phyloP scores from a whole-genome alignment of 1,140 invertebrate species.

The Diabrotica virgifera region DNA sequence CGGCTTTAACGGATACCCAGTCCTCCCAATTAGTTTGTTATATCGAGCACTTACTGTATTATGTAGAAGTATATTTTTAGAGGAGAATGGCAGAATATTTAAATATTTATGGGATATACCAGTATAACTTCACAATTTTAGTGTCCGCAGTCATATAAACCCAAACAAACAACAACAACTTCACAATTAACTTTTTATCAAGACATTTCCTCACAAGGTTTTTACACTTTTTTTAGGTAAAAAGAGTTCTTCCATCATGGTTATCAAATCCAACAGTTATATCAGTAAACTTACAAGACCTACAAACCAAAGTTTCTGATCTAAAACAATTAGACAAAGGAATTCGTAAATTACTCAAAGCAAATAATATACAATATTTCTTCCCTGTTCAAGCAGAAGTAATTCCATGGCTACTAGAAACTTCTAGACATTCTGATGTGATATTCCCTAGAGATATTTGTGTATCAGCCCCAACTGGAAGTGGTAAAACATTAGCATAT shows the following conservation, averaged over 20 bases:
- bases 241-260: conserved; percentile 81
- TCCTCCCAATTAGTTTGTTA: no score
- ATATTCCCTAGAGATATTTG: conserved; percentile 86
- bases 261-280: conserved; percentile 76
- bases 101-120: no score
- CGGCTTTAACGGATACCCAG: no score
- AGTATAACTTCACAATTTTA: no score
- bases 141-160: no score
- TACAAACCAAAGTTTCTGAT: conserved; percentile 58
- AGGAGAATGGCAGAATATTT: no score
- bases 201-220: conserved; percentile 3
- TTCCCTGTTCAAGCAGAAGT: conserved; percentile 87
- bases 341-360: conserved; percentile 63
- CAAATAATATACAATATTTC: conserved; percentile 73
- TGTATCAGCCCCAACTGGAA: conserved; percentile 95
- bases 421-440: conserved; percentile 51
- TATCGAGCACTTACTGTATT: no score
- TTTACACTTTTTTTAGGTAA: conserved; percentile 32
- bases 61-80: no score
- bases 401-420: conserved; percentile 72
- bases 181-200: no score
- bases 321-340: conserved; percentile 59
- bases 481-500: conserved; percentile 95
- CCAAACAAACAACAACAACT: no score
- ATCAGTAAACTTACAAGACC: conserved; percentile 64